Evolutionary conservation across 2,113 vertebrate genomes (phyloP), one percentile per base, ranked within the genome.

Genomic region (Cranoglanis bouderius): DNA sequence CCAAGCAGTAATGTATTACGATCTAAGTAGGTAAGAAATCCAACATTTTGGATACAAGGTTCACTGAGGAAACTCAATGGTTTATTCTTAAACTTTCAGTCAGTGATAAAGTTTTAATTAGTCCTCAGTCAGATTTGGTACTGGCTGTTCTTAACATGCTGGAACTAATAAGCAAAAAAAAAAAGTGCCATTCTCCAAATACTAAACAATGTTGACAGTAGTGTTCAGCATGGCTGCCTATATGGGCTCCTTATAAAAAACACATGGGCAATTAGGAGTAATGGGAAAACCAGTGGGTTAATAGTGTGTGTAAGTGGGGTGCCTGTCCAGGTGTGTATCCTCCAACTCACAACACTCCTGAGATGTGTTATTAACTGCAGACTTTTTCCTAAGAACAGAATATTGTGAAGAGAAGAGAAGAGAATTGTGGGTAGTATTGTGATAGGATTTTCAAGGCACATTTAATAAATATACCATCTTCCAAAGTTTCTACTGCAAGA

Each of bases 231-330:
- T 78, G 82, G 86, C 88, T 49, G 85, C 85, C 75, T 89, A 87
- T 90, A 74, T 46, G 49, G 21, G 74, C 75, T 85, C 81, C 67
- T 51, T 88, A 86, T 87, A 87, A 92, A 82, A 93, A 93, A 75
- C 94, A 94, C 92, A 93, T 95, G 94, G 92, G 88, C 83, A 91
- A 86, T 87, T 91, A 93, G 93, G 93, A 92, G 51, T 92, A 91
- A 95, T 94, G 91, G 49, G 91, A 92, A 92, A 91, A 93, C 86
- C 94, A 94, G 92, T 6, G 84, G 65, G 61, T 59, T 67, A 61
- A 87, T 83, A 91, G 84, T 88, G 92, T 85, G 90, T 18, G 81
- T 29, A 77, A 90, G 89, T 61, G 46, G 29, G 59, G 87, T 43
- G 53, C 74, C 89, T 88, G 40, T 90, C 92, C 92, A 94, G 94